Evolutionary conservation across 2,888 invertebrate species (phyloP).

Genomic region (Glomeris marginata): DNA sequence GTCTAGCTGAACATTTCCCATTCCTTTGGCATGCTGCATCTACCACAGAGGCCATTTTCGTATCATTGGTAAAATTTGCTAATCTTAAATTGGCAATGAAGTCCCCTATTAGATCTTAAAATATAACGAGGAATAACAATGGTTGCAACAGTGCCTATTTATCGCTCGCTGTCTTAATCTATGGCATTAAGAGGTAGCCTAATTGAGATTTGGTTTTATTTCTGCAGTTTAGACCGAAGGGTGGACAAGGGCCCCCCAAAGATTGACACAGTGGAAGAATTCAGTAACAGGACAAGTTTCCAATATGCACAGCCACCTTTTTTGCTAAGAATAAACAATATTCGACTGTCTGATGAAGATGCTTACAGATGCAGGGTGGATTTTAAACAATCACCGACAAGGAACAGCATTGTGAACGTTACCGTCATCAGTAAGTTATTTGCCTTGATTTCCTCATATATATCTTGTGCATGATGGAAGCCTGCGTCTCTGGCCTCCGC

Average conservation of each 20-base stretch:
- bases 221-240: neutral
- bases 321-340: constrained; percentile 62
- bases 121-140: too few relatives aligned
- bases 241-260: neutral
- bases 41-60: too few relatives aligned
- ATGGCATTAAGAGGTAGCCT: too few relatives aligned
- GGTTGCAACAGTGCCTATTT: too few relatives aligned
- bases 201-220: neutral
- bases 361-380: constrained; percentile 79
- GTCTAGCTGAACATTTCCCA: too few relatives aligned
- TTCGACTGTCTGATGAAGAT: constrained; percentile 74
- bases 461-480: neutral
- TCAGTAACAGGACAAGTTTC: constrained; percentile 6
- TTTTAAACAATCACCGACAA: constrained; percentile 76
- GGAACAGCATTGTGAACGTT: constrained; percentile 75
- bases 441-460: neutral
- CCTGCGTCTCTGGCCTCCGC: neutral
- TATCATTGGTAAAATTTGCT: too few relatives aligned
- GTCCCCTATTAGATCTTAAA: too few relatives aligned
- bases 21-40: too few relatives aligned
- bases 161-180: too few relatives aligned
- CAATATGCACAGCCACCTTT: constrained; percentile 1
- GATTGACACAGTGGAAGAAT: neutral
- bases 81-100: too few relatives aligned
- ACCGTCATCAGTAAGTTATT: constrained; percentile 65